Percentiles rank a stretch among this genome's conserved stretches.
Conservation (phyloP, 2,113 vertebrate species). For the Ciconia boyciana region DNA sequence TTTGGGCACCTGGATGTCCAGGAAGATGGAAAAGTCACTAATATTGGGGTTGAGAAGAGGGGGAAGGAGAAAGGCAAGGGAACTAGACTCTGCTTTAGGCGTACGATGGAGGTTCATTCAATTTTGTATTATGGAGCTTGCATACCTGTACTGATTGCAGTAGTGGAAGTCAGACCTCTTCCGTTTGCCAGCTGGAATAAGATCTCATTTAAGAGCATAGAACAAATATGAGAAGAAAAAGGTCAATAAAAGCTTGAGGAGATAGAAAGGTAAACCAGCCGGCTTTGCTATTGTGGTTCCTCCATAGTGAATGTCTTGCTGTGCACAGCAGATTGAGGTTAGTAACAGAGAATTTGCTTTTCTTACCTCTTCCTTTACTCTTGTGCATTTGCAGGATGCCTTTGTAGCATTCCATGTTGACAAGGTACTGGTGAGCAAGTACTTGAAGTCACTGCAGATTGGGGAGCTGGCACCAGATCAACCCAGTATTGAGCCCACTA, state of each 20-base stretch:
- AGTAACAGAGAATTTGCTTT: not conserved
- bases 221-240: not conserved
- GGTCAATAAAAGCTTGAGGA: not conserved
- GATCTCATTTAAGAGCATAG: not conserved
- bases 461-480: conserved; percentile 79
- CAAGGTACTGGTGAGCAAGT: conserved; percentile 72
- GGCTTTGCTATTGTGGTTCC: not conserved
- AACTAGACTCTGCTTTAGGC: not conserved
- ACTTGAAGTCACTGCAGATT: conserved; percentile 73
- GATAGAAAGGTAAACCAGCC: not conserved
- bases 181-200: not conserved
- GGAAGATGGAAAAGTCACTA: not conserved
- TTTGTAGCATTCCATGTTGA: conserved; percentile 78
- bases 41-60: not conserved
- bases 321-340: too few relatives aligned
- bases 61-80: not conserved
- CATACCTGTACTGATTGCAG: not conserved
- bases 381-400: conserved; percentile 68
- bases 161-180: too few relatives aligned
- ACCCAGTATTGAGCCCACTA: conserved; percentile 74
- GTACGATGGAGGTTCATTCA: too few relatives aligned
- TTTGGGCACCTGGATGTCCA: not conserved
- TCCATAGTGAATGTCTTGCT: not conserved
- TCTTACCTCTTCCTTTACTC: not conserved
- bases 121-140: not conserved